These are phyloP conservation scores for Stenchaetothrips biformis DNA, from an alignment of 2,888 invertebrate species.

Conservation along the genomic window DNA sequence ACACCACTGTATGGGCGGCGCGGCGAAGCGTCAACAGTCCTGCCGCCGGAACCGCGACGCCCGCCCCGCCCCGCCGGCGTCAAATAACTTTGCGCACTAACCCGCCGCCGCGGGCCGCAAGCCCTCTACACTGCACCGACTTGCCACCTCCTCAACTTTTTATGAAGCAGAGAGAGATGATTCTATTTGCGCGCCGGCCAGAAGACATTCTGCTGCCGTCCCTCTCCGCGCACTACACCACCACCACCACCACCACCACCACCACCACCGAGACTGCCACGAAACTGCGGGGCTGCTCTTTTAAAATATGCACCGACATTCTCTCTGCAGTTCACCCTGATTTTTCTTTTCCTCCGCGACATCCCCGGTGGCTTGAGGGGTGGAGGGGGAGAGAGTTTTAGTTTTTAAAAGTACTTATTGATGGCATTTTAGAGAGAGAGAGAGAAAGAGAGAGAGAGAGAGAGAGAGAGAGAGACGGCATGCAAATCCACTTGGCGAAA, in stretches of 20 bases:
- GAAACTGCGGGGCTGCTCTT: not conserved
- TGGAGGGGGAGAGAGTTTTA: too few species aligned
- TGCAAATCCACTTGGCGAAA: not conserved
- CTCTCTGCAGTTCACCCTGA: not conserved
- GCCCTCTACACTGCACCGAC: not conserved
- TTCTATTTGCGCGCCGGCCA: not conserved
- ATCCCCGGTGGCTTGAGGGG: too few species aligned
- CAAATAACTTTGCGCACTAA: not conserved
- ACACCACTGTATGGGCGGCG: too few species aligned
- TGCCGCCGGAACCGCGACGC: not conserved
- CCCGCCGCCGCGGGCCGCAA: not conserved
- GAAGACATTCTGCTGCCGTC: not conserved
- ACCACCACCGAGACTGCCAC: not conserved
- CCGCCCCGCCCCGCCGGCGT: not conserved
- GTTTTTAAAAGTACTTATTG: too few species aligned
- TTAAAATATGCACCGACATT: constrained; percentile 11
- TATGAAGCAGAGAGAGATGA: not conserved
- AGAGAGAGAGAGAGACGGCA: not conserved
- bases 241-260: too few species aligned
- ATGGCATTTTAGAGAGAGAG: too few species aligned
- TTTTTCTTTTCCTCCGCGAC: not conserved
- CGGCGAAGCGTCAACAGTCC: not conserved
- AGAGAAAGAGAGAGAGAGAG: not conserved
- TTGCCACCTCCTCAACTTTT: not conserved
- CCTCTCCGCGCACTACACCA: not conserved